A percentile compares a stretch with the other conserved stretches of the same genome.
Evolutionary conservation across 2,797 vertebrate genomes (phyloP).

Genomic region (Buphagus erythrorhynchus): DNA sequence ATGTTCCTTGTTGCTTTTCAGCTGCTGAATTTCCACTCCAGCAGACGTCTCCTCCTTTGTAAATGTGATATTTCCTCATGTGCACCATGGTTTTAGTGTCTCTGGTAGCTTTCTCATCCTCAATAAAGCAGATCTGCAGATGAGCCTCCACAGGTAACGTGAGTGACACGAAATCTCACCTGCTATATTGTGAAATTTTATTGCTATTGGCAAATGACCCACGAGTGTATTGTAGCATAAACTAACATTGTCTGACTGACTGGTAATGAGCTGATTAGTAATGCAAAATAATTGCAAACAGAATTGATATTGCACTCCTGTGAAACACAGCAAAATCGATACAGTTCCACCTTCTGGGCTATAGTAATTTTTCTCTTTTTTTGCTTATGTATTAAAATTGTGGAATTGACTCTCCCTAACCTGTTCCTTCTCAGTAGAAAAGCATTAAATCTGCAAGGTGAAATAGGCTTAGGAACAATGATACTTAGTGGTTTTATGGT

Average conservation of each 20-base stretch:
- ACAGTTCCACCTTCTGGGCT: neutral
- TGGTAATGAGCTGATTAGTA: constrained; percentile 69
- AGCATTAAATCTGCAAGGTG: neutral
- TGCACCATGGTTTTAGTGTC: neutral
- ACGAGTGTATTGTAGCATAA: neutral
- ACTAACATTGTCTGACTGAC: constrained; percentile 42
- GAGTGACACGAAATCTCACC: neutral
- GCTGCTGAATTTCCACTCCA: neutral
- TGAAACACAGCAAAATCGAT: constrained; percentile 30
- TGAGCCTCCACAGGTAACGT: neutral
- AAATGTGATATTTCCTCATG: neutral
- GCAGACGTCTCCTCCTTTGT: neutral
- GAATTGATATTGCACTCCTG: neutral
- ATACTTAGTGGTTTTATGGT: neutral
- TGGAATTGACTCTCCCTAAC: neutral
- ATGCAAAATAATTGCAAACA: constrained; percentile 59
- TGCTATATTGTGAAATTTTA: neutral
- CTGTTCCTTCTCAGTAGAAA: neutral
- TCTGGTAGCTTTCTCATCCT: neutral
- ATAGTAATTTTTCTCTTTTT: neutral
- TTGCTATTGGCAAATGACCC: constrained; percentile 49
- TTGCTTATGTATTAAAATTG: neutral
- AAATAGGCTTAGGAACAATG: neutral
- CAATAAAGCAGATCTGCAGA: neutral
- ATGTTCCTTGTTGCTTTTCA: neutral